Evolutionary conservation across 2,113 vertebrate species (phyloP), one percentile per base, ranked within the genome.

Genomic region (Hippocampus barbouri): DNA sequence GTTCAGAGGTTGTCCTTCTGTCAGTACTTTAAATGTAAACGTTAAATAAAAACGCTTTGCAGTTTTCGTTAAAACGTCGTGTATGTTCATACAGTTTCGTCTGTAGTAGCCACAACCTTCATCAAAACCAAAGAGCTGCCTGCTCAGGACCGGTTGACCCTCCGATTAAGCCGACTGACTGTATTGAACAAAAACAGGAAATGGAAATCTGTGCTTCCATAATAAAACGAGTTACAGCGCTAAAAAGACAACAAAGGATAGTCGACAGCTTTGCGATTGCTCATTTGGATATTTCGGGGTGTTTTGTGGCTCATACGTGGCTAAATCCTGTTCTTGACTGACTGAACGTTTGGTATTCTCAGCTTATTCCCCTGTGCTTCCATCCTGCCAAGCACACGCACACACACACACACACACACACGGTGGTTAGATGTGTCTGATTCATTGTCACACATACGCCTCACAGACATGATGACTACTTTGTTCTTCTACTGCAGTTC

Each of bases 401-500:
- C 47, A 62, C 62, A 70, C 18, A 73, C 57, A 68, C 68, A 68
- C 8, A 71, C 47, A 62, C 62, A 70, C 70, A 68, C 2, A 11
- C 16, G 34, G 41, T 30, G 57, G 59, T 75, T 73, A 74, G 70
- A 69, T 69, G 38, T 68, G 41, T 67, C 79, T 77, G 77, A 85
- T 83, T 83, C 66, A 79, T 77, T 27, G 10, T 83, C 67, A 72
- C 54, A 70, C 47, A 67, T n/a, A 57, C n/a, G 60, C 56, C 71
- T 83, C 69, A 69, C 69, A 76, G 27, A 65, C 66, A 83, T 71
- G 79, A 81, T 72, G 77, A 77, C 57, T 73, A 75, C 64, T 83
- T 87, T 88, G 86, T 89, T 87, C 77, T 54, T 73, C 68, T 71
- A 1, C 61, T 47, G 34, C 66, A 61, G 68, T 51, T 72, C 64